These are phyloP conservation scores for Tamandua tetradactyla DNA, from an alignment of 2,797 vertebrate species.

Conservation along the genomic window DNA sequence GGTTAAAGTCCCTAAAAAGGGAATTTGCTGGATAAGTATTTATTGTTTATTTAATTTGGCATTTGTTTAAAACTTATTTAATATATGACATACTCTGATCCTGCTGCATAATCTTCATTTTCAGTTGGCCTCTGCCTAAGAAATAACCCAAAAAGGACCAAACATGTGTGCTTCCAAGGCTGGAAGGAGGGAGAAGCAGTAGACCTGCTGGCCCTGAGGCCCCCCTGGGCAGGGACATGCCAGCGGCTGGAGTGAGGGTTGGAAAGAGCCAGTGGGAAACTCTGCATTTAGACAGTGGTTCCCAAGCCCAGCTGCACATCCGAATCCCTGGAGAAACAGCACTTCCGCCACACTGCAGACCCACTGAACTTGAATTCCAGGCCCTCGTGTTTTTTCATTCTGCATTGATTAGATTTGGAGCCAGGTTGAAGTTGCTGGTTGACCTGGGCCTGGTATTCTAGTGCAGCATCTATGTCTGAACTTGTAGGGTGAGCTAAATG, in stretches of 20 bases:
- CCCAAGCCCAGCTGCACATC: fast-evolving
- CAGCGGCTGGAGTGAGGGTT: too few relatives aligned
- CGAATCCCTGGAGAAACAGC: neutral
- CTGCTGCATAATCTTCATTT: neutral
- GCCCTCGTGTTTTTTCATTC: neutral
- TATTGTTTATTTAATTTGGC: neutral
- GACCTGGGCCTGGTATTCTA: too few relatives aligned
- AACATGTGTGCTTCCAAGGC: too few relatives aligned
- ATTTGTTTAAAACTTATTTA: too few relatives aligned
- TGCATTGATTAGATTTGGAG: neutral
- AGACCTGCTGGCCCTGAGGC: too few relatives aligned
- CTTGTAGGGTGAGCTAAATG: neutral
- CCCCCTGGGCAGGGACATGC: neutral
- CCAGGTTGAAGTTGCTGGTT: neutral
- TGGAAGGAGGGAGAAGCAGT: neutral
- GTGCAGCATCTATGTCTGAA: neutral
- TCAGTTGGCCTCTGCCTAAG: neutral
- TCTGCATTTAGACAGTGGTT: neutral
- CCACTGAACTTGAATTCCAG: neutral
- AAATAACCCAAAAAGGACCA: neutral
- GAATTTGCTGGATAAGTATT: neutral
- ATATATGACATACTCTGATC: neutral
- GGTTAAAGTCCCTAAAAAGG: neutral
- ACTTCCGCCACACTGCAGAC: neutral
- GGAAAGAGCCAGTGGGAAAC: too few relatives aligned